Evolutionary conservation across 2,888 invertebrate genomes (phyloP).

Genomic region (Orthosia gracilis): DNA sequence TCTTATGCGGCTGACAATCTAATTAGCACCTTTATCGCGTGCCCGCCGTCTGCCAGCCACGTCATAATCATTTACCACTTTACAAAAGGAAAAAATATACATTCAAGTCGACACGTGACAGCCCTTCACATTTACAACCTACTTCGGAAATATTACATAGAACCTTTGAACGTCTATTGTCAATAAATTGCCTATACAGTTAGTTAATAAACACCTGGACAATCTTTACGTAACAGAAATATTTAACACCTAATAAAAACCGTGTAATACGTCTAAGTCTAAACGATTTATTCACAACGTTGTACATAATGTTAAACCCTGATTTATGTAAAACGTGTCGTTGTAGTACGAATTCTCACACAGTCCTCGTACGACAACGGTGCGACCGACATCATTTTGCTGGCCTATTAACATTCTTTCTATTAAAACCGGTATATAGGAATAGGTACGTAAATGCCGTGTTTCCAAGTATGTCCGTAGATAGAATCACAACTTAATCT

Average conservation of each 20-base stretch:
- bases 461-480: constrained; percentile 42
- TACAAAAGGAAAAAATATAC: constrained; percentile 14
- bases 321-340: constrained; percentile 68
- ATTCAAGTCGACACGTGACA: constrained; percentile 10
- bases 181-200: constrained; percentile 18
- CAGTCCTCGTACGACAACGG: constrained; percentile 73
- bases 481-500: constrained; percentile 52
- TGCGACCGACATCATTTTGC: constrained; percentile 75
- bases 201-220: constrained; percentile 8
- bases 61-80: constrained; percentile 53
- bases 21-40: constrained; percentile 72
- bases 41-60: constrained; percentile 49
- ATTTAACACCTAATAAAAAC: constrained; percentile 32
- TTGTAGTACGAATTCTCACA: constrained; percentile 69
- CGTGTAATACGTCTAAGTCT: constrained; percentile 45
- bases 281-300: constrained; percentile 50
- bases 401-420: constrained; percentile 78
- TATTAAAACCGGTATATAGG: constrained; percentile 72
- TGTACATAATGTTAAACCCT: constrained; percentile 56
- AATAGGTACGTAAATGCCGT: constrained; percentile 48
- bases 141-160: not conserved
- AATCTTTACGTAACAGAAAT: constrained; percentile 24
- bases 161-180: constrained; percentile 2
- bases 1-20: constrained; percentile 70
- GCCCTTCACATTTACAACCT: constrained; percentile 11